phyloP scores from a whole-genome alignment of 2,888 invertebrate genomes.

The Caenorhabditis panamensis region DNA sequence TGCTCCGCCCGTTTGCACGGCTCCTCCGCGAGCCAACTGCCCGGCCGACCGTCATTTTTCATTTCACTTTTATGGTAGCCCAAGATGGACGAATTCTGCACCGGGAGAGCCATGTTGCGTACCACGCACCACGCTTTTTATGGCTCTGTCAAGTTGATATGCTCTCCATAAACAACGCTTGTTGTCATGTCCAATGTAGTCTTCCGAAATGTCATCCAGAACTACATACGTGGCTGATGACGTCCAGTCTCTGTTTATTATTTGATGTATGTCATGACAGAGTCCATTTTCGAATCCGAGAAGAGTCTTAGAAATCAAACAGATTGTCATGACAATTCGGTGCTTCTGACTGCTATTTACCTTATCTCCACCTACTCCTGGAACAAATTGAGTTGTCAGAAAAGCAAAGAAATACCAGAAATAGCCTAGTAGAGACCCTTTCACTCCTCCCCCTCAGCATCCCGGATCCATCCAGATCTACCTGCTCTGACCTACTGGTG shows the following conservation, averaged over 20 bases:
- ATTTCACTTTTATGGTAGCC: conserved; percentile 30
- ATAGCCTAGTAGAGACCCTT: not conserved
- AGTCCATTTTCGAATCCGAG: not conserved
- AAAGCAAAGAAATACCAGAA: not conserved
- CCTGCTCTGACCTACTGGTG: not conserved
- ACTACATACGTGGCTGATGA: not conserved
- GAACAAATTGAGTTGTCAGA: not conserved
- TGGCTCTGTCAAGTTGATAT: conserved; percentile 3
- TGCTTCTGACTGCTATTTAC: not conserved
- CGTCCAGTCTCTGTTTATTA: not conserved
- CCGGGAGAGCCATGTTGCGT: conserved; percentile 8
- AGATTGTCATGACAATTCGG: not conserved
- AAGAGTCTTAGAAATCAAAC: not conserved
- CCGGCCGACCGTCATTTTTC: conserved; percentile 5
- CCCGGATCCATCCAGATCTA: too few relatives aligned
- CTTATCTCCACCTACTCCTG: not conserved
- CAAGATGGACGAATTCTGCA: too few relatives aligned
- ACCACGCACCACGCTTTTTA: conserved; percentile 15
- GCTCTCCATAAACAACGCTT: conserved; percentile 7
- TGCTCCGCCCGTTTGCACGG: conserved; percentile 34
- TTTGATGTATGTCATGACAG: not conserved
- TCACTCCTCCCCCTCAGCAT: too few relatives aligned
- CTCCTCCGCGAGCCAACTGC: not conserved
- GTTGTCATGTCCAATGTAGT: conserved; percentile 9
- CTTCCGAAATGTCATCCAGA: conserved; percentile 2